Conservation (phyloP, 1,140 invertebrate genomes). For the Halictus rubicundus region DNA sequence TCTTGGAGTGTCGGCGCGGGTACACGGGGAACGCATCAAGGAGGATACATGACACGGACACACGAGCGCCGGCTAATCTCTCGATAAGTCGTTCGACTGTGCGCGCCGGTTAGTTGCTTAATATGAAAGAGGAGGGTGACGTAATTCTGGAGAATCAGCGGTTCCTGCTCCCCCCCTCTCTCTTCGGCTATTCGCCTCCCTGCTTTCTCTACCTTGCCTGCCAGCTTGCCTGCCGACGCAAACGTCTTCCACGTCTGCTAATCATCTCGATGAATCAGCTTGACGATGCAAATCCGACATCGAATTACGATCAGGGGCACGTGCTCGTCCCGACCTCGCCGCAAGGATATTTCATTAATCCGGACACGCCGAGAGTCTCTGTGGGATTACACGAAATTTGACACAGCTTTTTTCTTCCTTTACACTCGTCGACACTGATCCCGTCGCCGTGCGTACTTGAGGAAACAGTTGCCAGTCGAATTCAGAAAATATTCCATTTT, state of each 20-base stretch:
- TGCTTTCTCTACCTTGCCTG: neutral
- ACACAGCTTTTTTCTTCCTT: neutral
- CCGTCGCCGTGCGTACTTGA: no score
- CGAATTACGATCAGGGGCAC: neutral
- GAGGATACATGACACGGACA: constrained; percentile 13
- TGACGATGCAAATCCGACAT: constrained; percentile 33
- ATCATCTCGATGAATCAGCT: constrained; percentile 20
- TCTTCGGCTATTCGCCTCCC: no score
- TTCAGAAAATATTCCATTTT: no score
- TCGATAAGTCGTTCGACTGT: constrained; percentile 40
- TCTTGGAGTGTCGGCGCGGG: constrained; percentile 12
- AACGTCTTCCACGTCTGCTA: constrained; percentile 30
- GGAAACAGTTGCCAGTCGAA: no score
- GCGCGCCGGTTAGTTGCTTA: constrained; percentile 19
- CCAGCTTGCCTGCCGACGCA: neutral
- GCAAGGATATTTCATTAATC: constrained; percentile 50
- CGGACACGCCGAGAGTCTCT: neutral
- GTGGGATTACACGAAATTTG: neutral
- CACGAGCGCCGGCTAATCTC: constrained; percentile 29
- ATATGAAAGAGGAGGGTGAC: constrained; percentile 36
- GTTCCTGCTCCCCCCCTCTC: neutral
- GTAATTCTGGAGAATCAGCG: constrained; percentile 24
- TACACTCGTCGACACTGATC: neutral
- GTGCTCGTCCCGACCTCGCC: no score
- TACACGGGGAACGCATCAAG: constrained; percentile 13